Percentiles rank a stretch among this genome's conserved stretches.
These are phyloP conservation scores for Scaptomyza hsui DNA, from an alignment of 1,140 invertebrate species.

Conservation along the genomic window DNA sequence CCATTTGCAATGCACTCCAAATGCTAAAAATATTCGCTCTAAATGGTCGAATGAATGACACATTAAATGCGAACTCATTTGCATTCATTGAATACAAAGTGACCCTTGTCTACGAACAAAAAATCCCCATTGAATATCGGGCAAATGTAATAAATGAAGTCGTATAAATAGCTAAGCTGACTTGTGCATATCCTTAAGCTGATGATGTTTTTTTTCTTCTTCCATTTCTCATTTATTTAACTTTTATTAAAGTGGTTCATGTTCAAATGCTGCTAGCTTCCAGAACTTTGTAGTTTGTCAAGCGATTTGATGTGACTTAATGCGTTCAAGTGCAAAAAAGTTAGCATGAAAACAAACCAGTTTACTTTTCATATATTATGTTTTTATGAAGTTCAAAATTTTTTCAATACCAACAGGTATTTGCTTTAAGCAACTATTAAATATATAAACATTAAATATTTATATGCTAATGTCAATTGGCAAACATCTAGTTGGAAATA, in stretches of 20 bases:
- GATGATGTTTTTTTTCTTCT: too few relatives aligned
- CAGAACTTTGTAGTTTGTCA: not conserved
- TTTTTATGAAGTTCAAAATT: too few relatives aligned
- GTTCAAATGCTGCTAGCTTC: too few relatives aligned
- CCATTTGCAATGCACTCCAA: conserved; percentile 30
- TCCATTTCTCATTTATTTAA: too few relatives aligned
- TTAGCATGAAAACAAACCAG: not conserved
- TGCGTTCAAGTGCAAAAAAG: not conserved
- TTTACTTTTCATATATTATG: too few relatives aligned
- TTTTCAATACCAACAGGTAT: too few relatives aligned
- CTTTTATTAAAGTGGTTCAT: too few relatives aligned
- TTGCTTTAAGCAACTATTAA: too few relatives aligned
- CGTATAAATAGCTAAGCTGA: conserved; percentile 2
- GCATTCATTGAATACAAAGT: conserved; percentile 13
- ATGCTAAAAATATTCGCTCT: conserved; percentile 20
- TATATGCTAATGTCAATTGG: not conserved
- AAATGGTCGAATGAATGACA: conserved; percentile 2
- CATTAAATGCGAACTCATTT: conserved; percentile 22
- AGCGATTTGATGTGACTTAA: not conserved
- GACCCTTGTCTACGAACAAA: conserved; percentile 2
- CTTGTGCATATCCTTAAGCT: conserved; percentile 7
- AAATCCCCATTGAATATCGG: conserved; percentile 4
- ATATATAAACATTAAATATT: too few relatives aligned
- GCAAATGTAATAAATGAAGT: conserved; percentile 8
- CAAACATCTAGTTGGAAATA: not conserved